Evolutionary conservation across 2,888 invertebrate genomes (phyloP), one percentile per base, ranked within the genome.

Genomic region (Scaptomyza polygonia): DNA sequence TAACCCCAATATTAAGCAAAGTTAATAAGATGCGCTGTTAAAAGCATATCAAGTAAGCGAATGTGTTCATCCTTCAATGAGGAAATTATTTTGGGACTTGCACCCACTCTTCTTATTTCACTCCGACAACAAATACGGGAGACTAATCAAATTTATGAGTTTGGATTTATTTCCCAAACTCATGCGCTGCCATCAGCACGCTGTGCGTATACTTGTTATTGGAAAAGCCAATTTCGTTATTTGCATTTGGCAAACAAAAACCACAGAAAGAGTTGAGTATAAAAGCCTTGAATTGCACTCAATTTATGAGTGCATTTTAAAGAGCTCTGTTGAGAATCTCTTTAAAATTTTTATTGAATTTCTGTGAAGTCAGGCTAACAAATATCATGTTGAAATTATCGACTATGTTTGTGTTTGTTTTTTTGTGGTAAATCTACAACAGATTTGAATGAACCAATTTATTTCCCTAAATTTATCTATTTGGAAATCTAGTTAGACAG

Each of bases 81-180:
- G 29, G 5, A 32, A 16, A 14, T 45, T 48, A 27, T 21, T 44
- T 47, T 39, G 51, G 61, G 52, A 59, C 27, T 66, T 53, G 32
- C 52, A 40, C 39, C 16, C 27, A 8, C 6, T 18, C 34, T 18
- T 12, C 0, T 12, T 14, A 0, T 39, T 8, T 6, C 12, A 8
- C 16, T 8, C 27, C 18, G 5, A 53, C 8, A 49, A 32, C 27
- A 42, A 54, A 64, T 51, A 34, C 16, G 8, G 27, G 27, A 51
- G 52, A 3, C 51, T 73, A 62, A 77, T 66, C 59, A 62, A 64
- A 78, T 77, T 65, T 66, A 78, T 78, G 78, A 51, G 65, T 45
- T 67, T 58, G 66, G 57, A 73, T 74, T 67, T 78, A 74, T 70
- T 40, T 61, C 30, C 16, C 47, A 56, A 49, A 16, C 34, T 29